Evolutionary conservation across 2,888 invertebrate genomes (phyloP), one percentile per base, ranked within the genome.

Genomic region (Ametastegia equiseti): DNA sequence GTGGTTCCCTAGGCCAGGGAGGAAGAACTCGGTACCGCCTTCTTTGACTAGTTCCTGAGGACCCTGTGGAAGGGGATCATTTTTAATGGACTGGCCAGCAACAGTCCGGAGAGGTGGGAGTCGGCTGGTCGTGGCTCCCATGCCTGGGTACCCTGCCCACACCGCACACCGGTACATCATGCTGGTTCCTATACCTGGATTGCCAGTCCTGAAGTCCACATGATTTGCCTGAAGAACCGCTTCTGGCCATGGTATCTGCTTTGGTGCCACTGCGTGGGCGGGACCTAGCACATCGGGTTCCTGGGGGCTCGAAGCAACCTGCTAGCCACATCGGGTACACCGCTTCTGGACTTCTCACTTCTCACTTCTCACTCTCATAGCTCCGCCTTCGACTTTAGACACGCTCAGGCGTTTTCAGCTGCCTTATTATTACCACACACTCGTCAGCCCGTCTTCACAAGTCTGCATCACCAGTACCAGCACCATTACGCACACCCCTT

Each of bases 381-480:
- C 75, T 75, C 75, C 75, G 75, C 75, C 75, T 57, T 75, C 45
- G n/a, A n/a, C n/a, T 45, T 36, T n/a, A 23, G 71, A n/a, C 15
- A n/a, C n/a, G n/a, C n/a, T n/a, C n/a, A 30, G 45, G 23, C 15
- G 47, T n/a, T 45, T 47, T 71, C 71, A 47, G 71, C 45, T 71
- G 45, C 30, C 30, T 71, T n/a, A n/a, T 71, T 23, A 71, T 71
- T 47, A 47, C 45, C 27, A 45, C 19, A 45, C 45, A 71, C 47
- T n/a, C n/a, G n/a, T n/a, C n/a, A n/a, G n/a, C n/a, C n/a, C n/a
- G n/a, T n/a, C n/a, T 84, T 83, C 82, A 84, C 65, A 82, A 82
- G 36, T 82, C 39, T 57, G 79, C 82, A 65, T 78, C 81, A 81
- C n/a, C n/a, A n/a, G n/a, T 79, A 65, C 79, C 36, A 30, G 30